Conservation (phyloP, 2,113 vertebrate genomes). For the Rattus norvegicus region DNA sequence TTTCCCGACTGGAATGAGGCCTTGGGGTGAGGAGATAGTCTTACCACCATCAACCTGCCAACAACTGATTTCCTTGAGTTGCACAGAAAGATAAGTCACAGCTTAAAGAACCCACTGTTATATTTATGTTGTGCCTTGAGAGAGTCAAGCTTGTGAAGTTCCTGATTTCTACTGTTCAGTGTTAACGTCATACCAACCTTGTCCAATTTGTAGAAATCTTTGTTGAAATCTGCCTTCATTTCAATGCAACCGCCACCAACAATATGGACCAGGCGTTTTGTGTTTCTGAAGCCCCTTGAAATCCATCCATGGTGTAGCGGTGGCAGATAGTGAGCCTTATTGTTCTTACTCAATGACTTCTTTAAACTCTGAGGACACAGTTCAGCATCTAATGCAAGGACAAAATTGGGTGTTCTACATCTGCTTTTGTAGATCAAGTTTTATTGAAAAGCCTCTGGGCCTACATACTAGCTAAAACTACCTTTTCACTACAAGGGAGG, state of each 20-base stretch:
- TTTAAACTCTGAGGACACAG: background rate
- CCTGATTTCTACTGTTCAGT: conserved; percentile 39
- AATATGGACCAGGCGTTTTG: background rate
- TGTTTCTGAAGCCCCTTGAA: conserved; percentile 34
- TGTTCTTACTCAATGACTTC: conserved; percentile 3
- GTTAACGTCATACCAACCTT: background rate
- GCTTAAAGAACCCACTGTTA: conserved; percentile 45
- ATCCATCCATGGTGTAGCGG: background rate
- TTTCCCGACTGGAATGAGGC: conserved; percentile 58
- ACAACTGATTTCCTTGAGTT: conserved; percentile 53
- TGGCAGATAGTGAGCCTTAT: background rate
- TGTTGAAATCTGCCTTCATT: conserved; percentile 39
- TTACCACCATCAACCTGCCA: background rate
- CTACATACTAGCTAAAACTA: background rate
- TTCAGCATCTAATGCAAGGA: background rate
- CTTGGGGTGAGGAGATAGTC: conserved; percentile 42
- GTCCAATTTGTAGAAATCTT: background rate
- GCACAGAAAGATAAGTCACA: background rate
- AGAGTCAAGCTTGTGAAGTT: background rate
- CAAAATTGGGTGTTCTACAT: background rate
- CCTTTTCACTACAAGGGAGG: background rate
- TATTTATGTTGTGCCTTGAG: conserved; percentile 30
- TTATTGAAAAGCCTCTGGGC: background rate
- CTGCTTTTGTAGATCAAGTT: conserved; percentile 45
- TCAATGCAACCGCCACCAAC: background rate